Evolutionary conservation across 2,888 invertebrate species (phyloP).

Genomic region (Ectemnius cavifrons): DNA sequence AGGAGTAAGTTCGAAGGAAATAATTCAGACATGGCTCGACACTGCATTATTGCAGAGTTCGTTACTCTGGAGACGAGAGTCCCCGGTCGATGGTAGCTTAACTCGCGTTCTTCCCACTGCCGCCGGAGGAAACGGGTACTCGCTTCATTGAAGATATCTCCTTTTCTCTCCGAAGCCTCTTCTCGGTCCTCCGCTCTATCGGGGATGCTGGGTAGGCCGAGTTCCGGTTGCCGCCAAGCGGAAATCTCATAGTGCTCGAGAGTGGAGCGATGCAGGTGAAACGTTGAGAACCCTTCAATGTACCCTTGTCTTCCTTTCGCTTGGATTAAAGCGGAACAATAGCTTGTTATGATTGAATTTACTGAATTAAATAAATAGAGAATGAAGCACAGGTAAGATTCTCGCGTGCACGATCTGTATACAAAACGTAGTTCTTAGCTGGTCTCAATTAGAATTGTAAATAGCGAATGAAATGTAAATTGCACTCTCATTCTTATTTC

Average conservation of each 20-base stretch:
- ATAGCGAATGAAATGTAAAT: no score
- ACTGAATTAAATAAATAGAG: no score
- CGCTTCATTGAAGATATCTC: slow-evolving; percentile 44
- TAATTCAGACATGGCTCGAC: not conserved
- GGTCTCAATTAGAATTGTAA: no score
- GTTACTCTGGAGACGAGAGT: no score
- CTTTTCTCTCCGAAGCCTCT: slow-evolving; percentile 14
- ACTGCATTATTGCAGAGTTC: not conserved
- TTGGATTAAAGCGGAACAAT: no score
- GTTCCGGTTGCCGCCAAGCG: slow-evolving; percentile 36
- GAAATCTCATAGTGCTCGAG: slow-evolving; percentile 45
- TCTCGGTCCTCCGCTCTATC: slow-evolving; percentile 2
- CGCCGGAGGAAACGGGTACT: slow-evolving; percentile 50
- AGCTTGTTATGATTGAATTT: no score
- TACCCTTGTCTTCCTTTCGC: not conserved
- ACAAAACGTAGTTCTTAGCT: no score
- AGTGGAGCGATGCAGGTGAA: slow-evolving; percentile 5
- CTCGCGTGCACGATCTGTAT: no score
- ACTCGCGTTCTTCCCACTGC: slow-evolving; percentile 48
- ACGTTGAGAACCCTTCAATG: not conserved
- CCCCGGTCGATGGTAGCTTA: slow-evolving; percentile 44
- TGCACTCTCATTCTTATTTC: no score
- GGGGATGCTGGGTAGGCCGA: not conserved
- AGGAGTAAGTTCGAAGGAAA: slow-evolving; percentile 11
- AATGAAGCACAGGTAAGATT: no score